Evolutionary conservation across 1,140 invertebrate species (phyloP).

Genomic region (Oncopeltus fasciatus): DNA sequence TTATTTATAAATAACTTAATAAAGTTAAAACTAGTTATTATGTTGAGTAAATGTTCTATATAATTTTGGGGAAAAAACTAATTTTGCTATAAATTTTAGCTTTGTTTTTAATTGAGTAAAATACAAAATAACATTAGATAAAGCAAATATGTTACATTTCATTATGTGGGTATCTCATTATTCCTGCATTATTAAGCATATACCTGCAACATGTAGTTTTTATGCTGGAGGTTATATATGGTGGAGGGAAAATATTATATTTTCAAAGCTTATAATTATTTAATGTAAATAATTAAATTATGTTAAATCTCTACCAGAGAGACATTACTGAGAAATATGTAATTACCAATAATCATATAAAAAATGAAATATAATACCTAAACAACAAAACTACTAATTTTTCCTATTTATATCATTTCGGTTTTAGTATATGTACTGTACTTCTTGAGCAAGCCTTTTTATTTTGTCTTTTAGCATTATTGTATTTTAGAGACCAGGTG

Average conservation of each 20-base stretch:
- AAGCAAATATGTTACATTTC: not conserved
- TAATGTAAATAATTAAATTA: no score
- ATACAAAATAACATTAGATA: not conserved
- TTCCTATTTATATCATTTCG: no score
- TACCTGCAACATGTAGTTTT: not conserved
- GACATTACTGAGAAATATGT: no score
- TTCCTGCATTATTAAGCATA: not conserved
- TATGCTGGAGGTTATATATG: not conserved
- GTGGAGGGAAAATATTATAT: not conserved
- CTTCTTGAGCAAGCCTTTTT: no score
- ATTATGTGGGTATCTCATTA: not conserved
- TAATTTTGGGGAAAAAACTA: not conserved
- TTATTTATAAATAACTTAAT: not conserved
- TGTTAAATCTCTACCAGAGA: no score
- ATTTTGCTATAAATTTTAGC: not conserved
- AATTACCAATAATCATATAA: no score
- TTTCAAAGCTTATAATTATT: no score
- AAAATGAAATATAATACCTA: no score
- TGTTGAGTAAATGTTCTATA: not conserved
- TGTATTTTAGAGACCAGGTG: no score
- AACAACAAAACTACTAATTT: no score
- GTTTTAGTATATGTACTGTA: no score
- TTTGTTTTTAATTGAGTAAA: not conserved
- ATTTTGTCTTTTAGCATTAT: no score
- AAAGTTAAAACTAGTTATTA: not conserved